Conservation (phyloP, 2,797 vertebrate species). For the Hydrocynus forskahlii region DNA sequence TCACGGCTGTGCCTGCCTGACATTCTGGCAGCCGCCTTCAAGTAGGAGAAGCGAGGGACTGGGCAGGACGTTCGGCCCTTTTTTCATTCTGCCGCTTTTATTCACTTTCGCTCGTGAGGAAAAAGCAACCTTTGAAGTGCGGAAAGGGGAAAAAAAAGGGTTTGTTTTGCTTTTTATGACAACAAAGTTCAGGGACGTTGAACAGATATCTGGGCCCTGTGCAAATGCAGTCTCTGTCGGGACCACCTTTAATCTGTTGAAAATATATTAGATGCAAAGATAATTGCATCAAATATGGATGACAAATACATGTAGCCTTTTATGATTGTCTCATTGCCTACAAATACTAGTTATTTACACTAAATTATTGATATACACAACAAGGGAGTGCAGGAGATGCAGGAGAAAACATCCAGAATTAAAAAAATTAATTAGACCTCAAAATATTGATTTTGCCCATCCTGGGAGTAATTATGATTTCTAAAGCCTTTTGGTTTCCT, state of each 20-base stretch:
- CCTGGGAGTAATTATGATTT: background rate
- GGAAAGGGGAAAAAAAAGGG: background rate
- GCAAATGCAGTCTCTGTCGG: background rate
- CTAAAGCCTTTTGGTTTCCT: too few relatives aligned
- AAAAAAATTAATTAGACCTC: background rate
- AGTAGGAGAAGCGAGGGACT: conserved; percentile 24
- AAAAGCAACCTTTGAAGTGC: conserved; percentile 14
- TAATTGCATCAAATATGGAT: background rate
- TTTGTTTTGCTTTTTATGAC: background rate
- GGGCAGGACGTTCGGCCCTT: background rate
- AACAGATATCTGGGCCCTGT: background rate
- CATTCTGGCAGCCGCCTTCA: conserved; percentile 67
- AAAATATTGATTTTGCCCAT: background rate
- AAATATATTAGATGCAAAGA: background rate
- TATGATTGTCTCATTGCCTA: too few relatives aligned
- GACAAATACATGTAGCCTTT: background rate
- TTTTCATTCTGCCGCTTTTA: background rate
- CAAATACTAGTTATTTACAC: too few relatives aligned
- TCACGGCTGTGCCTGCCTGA: conserved; percentile 68
- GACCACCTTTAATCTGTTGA: background rate
- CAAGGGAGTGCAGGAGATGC: background rate
- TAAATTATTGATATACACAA: background rate
- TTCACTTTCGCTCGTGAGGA: conserved; percentile 31
- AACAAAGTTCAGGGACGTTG: conserved; percentile 2
- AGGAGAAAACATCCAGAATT: background rate